Percentiles rank a stretch among this genome's conserved stretches.
Conservation (phyloP, 2,797 vertebrate genomes). For the Australoheros facetus region DNA sequence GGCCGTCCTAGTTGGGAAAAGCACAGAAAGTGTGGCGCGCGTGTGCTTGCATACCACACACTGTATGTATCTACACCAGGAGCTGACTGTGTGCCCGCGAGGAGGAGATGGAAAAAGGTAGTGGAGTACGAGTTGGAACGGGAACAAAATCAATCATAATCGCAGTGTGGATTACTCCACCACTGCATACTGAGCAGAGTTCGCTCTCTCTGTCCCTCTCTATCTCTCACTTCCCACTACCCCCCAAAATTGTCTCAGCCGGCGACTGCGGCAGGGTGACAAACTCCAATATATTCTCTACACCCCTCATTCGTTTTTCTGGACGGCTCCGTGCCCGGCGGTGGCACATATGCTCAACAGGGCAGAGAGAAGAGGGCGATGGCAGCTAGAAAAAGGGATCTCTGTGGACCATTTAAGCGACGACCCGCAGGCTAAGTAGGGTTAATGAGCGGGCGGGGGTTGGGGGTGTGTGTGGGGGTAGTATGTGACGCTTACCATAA, state of each 20-base stretch:
- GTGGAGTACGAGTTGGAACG: slow-evolving; percentile 51
- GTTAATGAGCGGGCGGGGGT: slow-evolving; percentile 83
- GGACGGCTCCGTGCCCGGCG: slow-evolving; percentile 55
- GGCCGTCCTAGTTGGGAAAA: slow-evolving; percentile 45
- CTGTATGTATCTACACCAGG: slow-evolving; percentile 8
- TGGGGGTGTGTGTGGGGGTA: not conserved
- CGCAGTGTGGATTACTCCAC: slow-evolving; percentile 63
- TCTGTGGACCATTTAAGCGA: slow-evolving; percentile 80
- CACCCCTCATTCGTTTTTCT: slow-evolving; percentile 70
- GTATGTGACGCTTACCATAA: slow-evolving; percentile 89
- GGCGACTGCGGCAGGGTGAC: slow-evolving; percentile 65
- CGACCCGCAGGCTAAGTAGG: slow-evolving; percentile 83
- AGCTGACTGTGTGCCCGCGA: slow-evolving; percentile 20
- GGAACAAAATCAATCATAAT: slow-evolving; percentile 78
- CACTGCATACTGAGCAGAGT: slow-evolving; percentile 72
- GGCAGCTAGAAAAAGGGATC: slow-evolving; percentile 48
- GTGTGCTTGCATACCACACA: slow-evolving; percentile 13
- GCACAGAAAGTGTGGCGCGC: not conserved
- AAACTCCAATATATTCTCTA: slow-evolving; percentile 62
- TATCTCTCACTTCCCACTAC: not conserved
- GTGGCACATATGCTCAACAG: slow-evolving; percentile 68
- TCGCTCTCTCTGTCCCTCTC: slow-evolving; percentile 33
- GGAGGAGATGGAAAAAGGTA: slow-evolving; percentile 42
- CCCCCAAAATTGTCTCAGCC: slow-evolving; percentile 47
- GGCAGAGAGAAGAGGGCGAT: slow-evolving; percentile 57